Evolutionary conservation across 2,797 vertebrate species (phyloP).

Genomic region (Chaenodraco wilsoni): DNA sequence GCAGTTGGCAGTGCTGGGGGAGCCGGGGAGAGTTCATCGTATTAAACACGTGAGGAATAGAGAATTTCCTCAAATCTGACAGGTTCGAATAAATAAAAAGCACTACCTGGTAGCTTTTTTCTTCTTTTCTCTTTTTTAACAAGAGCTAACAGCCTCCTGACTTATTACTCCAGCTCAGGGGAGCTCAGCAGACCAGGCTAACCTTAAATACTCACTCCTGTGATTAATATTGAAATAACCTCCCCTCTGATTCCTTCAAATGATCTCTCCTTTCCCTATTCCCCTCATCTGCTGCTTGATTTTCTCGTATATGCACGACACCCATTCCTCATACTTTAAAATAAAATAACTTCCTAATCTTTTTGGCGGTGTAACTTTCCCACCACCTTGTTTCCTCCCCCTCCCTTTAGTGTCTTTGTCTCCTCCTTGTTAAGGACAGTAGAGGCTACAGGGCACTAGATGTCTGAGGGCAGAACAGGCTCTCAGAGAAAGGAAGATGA

Average conservation of each 20-base stretch:
- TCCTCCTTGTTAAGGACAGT: constrained; percentile 47
- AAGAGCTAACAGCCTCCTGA: constrained; percentile 33
- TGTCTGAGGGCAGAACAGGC: constrained; percentile 47
- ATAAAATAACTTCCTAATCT: constrained; percentile 4
- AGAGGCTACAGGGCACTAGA: constrained; percentile 44
- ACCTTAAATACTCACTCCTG: constrained; percentile 56
- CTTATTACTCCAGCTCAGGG: constrained; percentile 37
- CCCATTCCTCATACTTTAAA: constrained; percentile 18
- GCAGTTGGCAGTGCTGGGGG: not conserved
- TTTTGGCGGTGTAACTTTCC: constrained; percentile 17
- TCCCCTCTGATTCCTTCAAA: constrained; percentile 35
- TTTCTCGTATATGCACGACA: not conserved
- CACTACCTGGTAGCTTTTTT: not conserved
- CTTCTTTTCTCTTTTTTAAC: not conserved
- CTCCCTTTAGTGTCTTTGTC: not conserved
- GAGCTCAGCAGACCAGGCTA: constrained; percentile 39
- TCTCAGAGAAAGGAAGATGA: constrained; percentile 23
- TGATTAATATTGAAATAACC: constrained; percentile 61
- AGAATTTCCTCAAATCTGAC: constrained; percentile 3
- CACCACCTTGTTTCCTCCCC: constrained; percentile 16
- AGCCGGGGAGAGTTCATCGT: constrained; percentile 3
- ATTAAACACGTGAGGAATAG: not conserved
- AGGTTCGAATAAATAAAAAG: not conserved
- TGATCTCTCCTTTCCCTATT: constrained; percentile 4
- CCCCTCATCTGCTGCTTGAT: constrained; percentile 23